Percentiles rank a stretch among this genome's conserved stretches.
Evolutionary conservation across 2,797 vertebrate genomes (phyloP).

Genomic region (Gambusia yucatana): DNA sequence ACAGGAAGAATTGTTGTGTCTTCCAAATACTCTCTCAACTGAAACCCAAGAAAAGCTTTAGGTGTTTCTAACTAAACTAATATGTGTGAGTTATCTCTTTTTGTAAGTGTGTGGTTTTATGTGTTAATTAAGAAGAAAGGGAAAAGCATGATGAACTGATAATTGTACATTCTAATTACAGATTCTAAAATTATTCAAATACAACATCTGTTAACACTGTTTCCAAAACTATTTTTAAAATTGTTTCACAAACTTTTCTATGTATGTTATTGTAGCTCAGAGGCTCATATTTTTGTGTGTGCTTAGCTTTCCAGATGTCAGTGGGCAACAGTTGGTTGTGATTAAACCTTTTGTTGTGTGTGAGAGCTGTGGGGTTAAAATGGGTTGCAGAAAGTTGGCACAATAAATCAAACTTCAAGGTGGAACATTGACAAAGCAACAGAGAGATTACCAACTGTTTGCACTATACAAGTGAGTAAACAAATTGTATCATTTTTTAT

Average conservation of each 20-base stretch:
- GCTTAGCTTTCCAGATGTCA: background rate
- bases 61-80: background rate
- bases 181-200: background rate
- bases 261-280: background rate
- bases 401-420: background rate
- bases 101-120: background rate
- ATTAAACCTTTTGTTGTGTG: conserved; percentile 28
- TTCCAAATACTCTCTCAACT: background rate
- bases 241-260: background rate
- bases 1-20: background rate
- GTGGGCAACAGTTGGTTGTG: conserved; percentile 43
- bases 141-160: background rate
- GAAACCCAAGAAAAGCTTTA: background rate
- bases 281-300: background rate
- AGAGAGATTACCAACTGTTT: background rate
- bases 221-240: background rate
- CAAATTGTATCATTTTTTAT: background rate
- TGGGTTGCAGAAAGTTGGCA: conserved; percentile 24
- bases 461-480: background rate
- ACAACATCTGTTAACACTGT: background rate
- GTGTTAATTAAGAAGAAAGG: background rate
- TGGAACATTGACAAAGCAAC: conserved; percentile 5
- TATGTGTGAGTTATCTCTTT: background rate
- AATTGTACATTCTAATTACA: background rate
- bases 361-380: background rate